A percentile compares a stretch with the other conserved stretches of the same genome.
These are phyloP conservation scores for Pterophyllum scalare DNA, from an alignment of 2,113 vertebrate species.

Conservation along the genomic window DNA sequence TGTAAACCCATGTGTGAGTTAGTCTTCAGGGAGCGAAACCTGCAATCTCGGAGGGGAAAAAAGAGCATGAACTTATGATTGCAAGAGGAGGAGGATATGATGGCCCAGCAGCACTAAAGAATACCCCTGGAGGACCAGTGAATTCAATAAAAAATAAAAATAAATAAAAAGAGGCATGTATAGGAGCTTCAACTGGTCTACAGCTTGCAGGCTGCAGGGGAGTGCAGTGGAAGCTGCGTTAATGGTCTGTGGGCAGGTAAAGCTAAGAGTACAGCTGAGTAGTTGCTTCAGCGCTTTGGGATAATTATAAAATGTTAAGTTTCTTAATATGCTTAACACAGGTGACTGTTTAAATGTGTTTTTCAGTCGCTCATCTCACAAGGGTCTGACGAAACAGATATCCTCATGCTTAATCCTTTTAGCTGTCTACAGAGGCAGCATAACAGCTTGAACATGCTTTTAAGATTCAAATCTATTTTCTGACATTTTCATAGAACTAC, in stretches of 20 bases:
- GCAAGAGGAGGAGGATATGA: slow-evolving; percentile 53
- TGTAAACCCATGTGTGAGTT: slow-evolving; percentile 44
- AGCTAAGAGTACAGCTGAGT: slow-evolving; percentile 31
- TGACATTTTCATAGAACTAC: slow-evolving; percentile 2
- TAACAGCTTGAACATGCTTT: not conserved
- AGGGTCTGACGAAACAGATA: not conserved
- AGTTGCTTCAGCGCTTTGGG: slow-evolving; percentile 37
- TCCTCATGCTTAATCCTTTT: not conserved
- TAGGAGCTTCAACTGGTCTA: slow-evolving; percentile 63
- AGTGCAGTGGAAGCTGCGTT: slow-evolving; percentile 55
- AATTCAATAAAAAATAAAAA: slow-evolving; percentile 37
- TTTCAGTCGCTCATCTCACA: not conserved
- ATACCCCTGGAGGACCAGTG: slow-evolving; percentile 54
- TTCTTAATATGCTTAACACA: not conserved
- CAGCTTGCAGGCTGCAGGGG: slow-evolving; percentile 66
- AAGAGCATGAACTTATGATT: slow-evolving; percentile 54
- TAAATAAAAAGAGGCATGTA: slow-evolving; percentile 57
- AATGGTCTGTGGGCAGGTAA: slow-evolving; percentile 50
- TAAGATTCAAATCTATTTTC: not conserved
- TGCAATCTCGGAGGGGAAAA: slow-evolving; percentile 65
- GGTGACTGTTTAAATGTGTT: not conserved
- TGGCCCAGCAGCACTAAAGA: slow-evolving; percentile 62
- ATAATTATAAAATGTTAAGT: not conserved
- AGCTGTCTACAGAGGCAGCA: not conserved
- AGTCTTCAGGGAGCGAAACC: slow-evolving; percentile 58